Percentiles rank a stretch among this genome's conserved stretches.
These are phyloP conservation scores for Ginglymostoma cirratum DNA, from an alignment of 2,113 vertebrate species.

Conservation along the genomic window DNA sequence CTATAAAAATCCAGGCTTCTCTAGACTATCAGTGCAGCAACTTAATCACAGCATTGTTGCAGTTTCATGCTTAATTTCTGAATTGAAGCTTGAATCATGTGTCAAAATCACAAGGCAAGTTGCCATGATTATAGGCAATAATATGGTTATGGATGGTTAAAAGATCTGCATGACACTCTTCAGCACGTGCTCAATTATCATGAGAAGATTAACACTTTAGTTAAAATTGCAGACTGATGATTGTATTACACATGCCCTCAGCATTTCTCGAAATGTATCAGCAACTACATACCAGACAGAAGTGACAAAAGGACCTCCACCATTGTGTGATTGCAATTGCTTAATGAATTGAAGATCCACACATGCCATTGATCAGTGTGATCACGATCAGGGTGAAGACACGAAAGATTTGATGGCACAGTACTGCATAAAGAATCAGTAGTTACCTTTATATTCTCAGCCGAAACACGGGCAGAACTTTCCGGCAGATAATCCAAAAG, in stretches of 20 bases:
- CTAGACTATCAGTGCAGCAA: background rate
- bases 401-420: slow-evolving; percentile 42
- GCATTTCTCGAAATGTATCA: background rate
- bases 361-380: slow-evolving; percentile 42
- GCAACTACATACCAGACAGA: background rate
- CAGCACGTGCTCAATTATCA: background rate
- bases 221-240: background rate
- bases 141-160: background rate
- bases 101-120: background rate
- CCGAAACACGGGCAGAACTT: slow-evolving; percentile 73
- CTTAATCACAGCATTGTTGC: background rate
- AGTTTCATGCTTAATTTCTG: background rate
- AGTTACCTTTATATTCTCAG: slow-evolving; percentile 74
- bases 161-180: background rate
- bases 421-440: slow-evolving; percentile 51
- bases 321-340: no score
- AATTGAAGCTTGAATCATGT: background rate
- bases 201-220: background rate
- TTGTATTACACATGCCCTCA: background rate
- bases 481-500: slow-evolving; percentile 98
- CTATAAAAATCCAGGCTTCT: background rate
- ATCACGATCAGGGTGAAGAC: background rate
- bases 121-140: background rate
- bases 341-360: slow-evolving; percentile 18
- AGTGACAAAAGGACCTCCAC: background rate